Evolutionary conservation across 2,797 vertebrate species (phyloP), one percentile per base, ranked within the genome.

Genomic region (Sebastes nivosus): DNA sequence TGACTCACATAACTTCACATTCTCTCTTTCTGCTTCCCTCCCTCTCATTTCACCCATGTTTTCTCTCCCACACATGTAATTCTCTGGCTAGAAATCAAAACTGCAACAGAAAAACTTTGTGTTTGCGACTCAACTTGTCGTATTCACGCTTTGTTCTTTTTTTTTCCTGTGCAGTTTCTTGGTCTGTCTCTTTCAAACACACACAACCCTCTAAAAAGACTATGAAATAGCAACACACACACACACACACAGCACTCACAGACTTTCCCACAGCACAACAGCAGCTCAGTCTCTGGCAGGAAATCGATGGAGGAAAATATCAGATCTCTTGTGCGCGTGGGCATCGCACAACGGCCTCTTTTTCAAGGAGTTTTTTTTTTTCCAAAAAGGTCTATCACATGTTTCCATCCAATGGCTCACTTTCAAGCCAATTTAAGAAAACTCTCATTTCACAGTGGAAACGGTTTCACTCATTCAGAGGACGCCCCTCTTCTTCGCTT

Each of bases 291-390:
- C 85, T 80, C 84, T 82, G 90, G 85, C 92, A 93, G 87, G 74
- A 92, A 93, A 93, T 93, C 90, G 75, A 93, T 94, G 79, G 72
- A 86, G 83, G 82, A 80, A 93, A 93, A 93, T 89, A 91, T 90
- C 91, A 93, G 79, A 85, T 90, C 87, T 92, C 90, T 83, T 30
- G 86, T 83, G 85, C 82, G 89, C 57, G 75, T 76, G 82, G 81
- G 81, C 84, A 85, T 38, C 52, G 63, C 77, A 67, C 76, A 75
- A 67, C 5, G 30, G 50, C 42, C 77, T 70, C 54, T 67, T 73
- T 84, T 79, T 72, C 34, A 75, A 63, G 14, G 55, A 65, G 59
- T 72, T 88, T 60, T 29, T 89, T 80, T 79, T 87, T 84, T 75
- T 78, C 5, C 68, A 89, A 88, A 87, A 86, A 73, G 84, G 83